Percentiles rank a stretch among this genome's conserved stretches.
Evolutionary conservation across 2,797 vertebrate genomes (phyloP).

Genomic region (Poecilia gillii): DNA sequence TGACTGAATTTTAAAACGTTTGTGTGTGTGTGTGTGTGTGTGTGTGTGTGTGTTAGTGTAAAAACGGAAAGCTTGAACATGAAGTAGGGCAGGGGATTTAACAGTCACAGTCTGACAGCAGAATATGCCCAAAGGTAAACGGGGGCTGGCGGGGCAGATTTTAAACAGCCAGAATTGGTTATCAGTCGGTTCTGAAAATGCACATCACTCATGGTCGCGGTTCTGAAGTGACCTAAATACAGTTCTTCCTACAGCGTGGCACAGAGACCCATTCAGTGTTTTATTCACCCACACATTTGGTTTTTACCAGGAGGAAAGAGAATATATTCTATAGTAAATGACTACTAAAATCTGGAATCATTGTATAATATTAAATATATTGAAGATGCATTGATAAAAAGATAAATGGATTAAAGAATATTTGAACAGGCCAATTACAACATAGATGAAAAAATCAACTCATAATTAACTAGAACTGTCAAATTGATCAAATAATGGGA

Average conservation of each 20-base stretch:
- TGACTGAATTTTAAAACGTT: background rate
- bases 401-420: background rate
- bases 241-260: background rate
- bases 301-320: background rate
- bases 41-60: background rate
- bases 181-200: background rate
- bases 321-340: background rate
- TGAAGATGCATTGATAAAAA: background rate
- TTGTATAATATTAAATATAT: background rate
- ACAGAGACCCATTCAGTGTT: background rate
- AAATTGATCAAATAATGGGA: background rate
- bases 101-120: background rate
- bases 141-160: background rate
- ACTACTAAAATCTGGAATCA: background rate
- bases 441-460: background rate
- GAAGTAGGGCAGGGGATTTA: background rate
- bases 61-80: background rate
- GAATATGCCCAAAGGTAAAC: conserved; percentile 2
- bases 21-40: background rate
- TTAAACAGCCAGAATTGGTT: background rate
- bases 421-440: background rate
- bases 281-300: background rate
- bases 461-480: background rate
- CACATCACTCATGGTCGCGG: background rate
- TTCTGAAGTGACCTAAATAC: conserved; percentile 9